Conservation (phyloP, 2,888 invertebrate genomes). For the Sarcophaga subvicina region DNA sequence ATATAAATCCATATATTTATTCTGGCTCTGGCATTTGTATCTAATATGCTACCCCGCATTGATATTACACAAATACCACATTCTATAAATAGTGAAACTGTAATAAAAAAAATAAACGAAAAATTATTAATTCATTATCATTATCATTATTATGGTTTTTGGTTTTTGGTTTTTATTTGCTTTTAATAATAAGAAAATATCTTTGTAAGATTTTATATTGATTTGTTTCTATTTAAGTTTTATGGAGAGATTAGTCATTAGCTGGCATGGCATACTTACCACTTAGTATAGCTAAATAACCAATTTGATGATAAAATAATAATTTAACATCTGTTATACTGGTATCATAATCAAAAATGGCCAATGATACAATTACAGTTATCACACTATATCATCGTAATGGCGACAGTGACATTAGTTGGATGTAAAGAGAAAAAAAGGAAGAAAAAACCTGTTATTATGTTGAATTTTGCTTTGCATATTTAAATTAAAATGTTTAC, state of each 20-base stretch:
- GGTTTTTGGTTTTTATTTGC: slow-evolving; percentile 8
- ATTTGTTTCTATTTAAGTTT: neutral
- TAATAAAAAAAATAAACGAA: neutral
- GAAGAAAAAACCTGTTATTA: neutral
- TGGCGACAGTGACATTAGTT: slow-evolving; percentile 78
- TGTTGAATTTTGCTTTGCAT: too few species aligned
- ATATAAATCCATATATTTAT: slow-evolving; percentile 92
- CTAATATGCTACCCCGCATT: slow-evolving; percentile 90
- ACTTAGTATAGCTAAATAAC: slow-evolving; percentile 81
- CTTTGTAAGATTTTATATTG: neutral
- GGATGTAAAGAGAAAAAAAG: slow-evolving; percentile 11
- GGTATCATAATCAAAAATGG: slow-evolving; percentile 80
- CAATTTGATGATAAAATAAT: slow-evolving; percentile 81
- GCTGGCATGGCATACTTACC: slow-evolving; percentile 76
- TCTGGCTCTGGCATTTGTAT: slow-evolving; percentile 87
- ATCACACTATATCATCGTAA: slow-evolving; percentile 67
- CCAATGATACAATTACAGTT: slow-evolving; percentile 79
- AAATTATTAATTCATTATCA: neutral
- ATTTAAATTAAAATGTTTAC: slow-evolving; percentile 81
- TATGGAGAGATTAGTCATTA: neutral
- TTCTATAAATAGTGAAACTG: slow-evolving; percentile 86
- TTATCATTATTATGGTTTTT: slow-evolving; percentile 4
- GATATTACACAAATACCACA: slow-evolving; percentile 88
- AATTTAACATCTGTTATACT: slow-evolving; percentile 80
- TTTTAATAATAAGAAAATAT: neutral